Evolutionary conservation across 2,113 vertebrate species (phyloP).

Genomic region (Oxyura jamaicensis): DNA sequence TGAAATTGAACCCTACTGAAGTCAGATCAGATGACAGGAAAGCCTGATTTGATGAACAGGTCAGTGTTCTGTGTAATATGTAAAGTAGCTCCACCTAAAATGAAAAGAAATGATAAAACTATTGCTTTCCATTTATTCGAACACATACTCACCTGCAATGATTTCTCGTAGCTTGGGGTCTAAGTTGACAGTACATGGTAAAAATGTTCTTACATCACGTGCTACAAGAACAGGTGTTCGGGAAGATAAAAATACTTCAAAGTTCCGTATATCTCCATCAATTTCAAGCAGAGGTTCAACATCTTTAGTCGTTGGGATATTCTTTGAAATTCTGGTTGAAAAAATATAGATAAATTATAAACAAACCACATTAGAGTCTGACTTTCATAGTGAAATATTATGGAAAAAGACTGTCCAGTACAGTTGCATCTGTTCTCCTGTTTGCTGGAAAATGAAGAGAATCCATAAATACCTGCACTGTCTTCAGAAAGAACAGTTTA

Average conservation of each 20-base stretch:
- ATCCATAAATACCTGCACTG: not conserved
- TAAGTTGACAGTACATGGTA: constrained; percentile 96
- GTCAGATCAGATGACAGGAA: not conserved
- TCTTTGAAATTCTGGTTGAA: constrained; percentile 90
- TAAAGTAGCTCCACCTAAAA: not conserved
- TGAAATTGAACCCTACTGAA: not conserved
- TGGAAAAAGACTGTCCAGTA: not conserved
- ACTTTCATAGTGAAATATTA: not conserved
- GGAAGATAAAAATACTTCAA: constrained; percentile 97
- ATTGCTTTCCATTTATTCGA: not conserved
- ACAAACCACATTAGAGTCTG: not conserved
- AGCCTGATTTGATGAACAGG: not conserved
- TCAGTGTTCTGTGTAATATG: not conserved
- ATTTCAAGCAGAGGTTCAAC: constrained; percentile 97
- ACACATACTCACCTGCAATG: constrained; percentile 86
- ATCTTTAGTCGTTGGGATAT: constrained; percentile 96
- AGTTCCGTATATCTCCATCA: constrained; percentile 93
- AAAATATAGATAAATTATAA: not conserved
- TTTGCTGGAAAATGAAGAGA: not conserved
- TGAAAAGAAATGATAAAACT: not conserved
- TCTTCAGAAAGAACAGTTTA: not conserved
- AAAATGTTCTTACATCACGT: constrained; percentile 92
- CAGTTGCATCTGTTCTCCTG: not conserved
- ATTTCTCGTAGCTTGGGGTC: constrained; percentile 98
- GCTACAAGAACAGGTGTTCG: constrained; percentile 92